These are phyloP conservation scores for Horisme vitalbata DNA, from an alignment of 2,888 invertebrate genomes.

Conservation along the genomic window DNA sequence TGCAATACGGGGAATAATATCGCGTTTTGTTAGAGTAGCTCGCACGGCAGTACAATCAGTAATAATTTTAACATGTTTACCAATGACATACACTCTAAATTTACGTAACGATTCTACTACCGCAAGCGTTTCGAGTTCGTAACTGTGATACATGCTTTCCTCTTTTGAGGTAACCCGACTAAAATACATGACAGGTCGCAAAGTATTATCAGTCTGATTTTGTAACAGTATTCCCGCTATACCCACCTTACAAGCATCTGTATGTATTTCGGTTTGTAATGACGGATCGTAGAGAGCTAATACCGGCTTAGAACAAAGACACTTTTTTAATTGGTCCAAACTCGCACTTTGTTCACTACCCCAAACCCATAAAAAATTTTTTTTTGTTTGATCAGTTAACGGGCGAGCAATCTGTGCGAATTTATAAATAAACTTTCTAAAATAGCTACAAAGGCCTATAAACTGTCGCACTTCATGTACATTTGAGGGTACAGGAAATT, in stretches of 20 bases:
- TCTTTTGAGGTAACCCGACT: no score
- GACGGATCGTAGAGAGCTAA: conserved; percentile 22
- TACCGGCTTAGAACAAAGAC: conserved; percentile 32
- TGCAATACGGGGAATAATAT: no score
- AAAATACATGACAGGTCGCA: no score
- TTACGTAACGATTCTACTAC: conserved; percentile 39
- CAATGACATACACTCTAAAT: conserved; percentile 36
- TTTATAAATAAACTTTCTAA: conserved; percentile 38
- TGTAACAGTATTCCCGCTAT: no score
- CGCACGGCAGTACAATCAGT: no score
- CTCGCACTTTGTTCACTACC: not conserved
- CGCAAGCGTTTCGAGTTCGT: conserved; percentile 47
- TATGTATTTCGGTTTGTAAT: no score
- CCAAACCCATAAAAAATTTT: not conserved
- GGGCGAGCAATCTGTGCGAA: conserved; percentile 36
- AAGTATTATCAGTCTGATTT: no score
- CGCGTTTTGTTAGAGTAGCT: no score
- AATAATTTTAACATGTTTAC: no score
- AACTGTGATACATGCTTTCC: no score
- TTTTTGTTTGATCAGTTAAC: not conserved
- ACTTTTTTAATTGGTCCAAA: conserved; percentile 24
- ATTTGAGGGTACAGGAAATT: conserved; percentile 33
- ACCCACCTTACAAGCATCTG: no score
- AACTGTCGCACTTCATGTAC: conserved; percentile 39
- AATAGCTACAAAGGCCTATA: conserved; percentile 39